Conservation (phyloP, 2,113 vertebrate genomes). For the Dicrurus megarhynchus region DNA sequence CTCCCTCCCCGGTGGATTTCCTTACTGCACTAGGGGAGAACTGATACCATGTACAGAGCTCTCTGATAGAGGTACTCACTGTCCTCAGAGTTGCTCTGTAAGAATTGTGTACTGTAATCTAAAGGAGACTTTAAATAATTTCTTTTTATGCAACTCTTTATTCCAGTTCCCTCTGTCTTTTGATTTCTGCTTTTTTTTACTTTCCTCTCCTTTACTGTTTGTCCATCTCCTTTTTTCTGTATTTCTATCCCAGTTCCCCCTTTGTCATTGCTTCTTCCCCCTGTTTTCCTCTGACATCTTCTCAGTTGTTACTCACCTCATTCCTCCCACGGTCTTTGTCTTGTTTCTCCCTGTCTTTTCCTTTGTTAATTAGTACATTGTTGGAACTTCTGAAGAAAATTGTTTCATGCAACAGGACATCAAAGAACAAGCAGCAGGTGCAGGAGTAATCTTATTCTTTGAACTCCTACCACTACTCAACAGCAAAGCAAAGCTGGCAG, state of each 20-base stretch:
- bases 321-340: not conserved
- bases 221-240: not conserved
- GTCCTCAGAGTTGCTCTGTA: not conserved
- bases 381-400: not conserved
- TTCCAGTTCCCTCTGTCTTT: not conserved
- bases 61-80: not conserved
- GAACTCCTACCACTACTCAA: not conserved
- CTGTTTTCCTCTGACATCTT: not conserved
- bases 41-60: not conserved
- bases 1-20: not conserved
- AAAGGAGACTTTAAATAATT: not conserved
- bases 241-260: not conserved
- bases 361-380: not conserved
- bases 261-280: not conserved
- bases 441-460: conserved; percentile 2
- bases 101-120: not conserved
- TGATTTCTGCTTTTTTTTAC: not conserved
- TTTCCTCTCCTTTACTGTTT: not conserved
- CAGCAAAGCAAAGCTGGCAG: conserved; percentile 1
- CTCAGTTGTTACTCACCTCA: not conserved
- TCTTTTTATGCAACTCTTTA: not conserved
- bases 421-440: conserved; percentile 26
- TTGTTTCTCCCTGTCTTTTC: conserved; percentile 14
- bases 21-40: not conserved
- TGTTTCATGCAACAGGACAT: not conserved